Evolutionary conservation across 2,888 invertebrate species (phyloP).

Genomic region (Cyclophora albipunctata): DNA sequence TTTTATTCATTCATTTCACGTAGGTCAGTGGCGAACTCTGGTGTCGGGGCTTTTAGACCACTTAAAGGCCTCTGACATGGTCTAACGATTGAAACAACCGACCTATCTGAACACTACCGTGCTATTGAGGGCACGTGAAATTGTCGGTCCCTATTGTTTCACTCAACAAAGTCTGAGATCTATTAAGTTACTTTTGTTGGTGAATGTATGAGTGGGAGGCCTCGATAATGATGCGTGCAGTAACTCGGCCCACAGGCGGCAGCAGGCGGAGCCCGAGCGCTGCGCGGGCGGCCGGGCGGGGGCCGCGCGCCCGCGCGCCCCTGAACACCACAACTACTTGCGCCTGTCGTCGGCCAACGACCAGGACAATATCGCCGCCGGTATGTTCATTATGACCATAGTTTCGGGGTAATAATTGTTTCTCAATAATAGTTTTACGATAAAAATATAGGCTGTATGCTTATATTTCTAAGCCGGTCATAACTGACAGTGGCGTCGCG

Average conservation of each 20-base stretch:
- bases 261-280: constrained; percentile 69
- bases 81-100: too few species aligned
- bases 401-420: neutral
- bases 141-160: too few species aligned
- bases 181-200: too few species aligned
- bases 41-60: too few species aligned
- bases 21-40: too few species aligned
- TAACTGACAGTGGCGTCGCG: too few species aligned
- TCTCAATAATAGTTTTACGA: neutral
- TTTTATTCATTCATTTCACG: neutral
- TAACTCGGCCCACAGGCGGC: constrained; percentile 36
- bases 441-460: neutral
- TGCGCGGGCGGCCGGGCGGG: constrained; percentile 64
- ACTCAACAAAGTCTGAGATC: too few species aligned
- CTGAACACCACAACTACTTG: constrained; percentile 56
- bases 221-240: too few species aligned
- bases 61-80: too few species aligned
- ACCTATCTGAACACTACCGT: too few species aligned
- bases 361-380: constrained; percentile 60
- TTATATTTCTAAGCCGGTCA: neutral
- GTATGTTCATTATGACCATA: constrained; percentile 21
- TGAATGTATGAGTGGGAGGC: too few species aligned
- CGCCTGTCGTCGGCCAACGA: constrained; percentile 59
- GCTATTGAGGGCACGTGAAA: too few species aligned
- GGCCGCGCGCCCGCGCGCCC: constrained; percentile 59